A percentile compares a stretch with the other conserved stretches of the same genome.
Evolutionary conservation across 2,113 vertebrate species (phyloP).

Genomic region (Rhynchomys soricoides): DNA sequence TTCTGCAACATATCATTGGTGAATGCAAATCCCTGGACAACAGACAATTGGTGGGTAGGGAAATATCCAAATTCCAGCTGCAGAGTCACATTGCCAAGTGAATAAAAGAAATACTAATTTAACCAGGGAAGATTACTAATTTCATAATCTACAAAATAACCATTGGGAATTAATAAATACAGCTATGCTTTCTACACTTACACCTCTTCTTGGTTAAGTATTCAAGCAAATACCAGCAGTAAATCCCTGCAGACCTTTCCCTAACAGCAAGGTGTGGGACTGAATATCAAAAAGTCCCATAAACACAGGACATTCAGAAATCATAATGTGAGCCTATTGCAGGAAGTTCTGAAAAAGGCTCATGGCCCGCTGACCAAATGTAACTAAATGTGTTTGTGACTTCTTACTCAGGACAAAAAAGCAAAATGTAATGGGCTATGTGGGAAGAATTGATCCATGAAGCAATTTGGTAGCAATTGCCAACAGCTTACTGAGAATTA

Average conservation of each 20-base stretch:
- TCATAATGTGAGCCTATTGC: conserved; percentile 8
- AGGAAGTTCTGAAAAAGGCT: conserved; percentile 59
- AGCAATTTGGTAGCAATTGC: conserved; percentile 81
- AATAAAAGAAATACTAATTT: neutral
- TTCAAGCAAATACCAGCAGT: conserved; percentile 20
- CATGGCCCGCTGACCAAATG: conserved; percentile 72
- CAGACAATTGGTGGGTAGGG: neutral
- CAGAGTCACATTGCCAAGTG: neutral
- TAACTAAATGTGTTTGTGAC: conserved; percentile 78
- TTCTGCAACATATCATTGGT: neutral
- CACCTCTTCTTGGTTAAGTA: neutral
- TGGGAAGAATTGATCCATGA: conserved; percentile 81
- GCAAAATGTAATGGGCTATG: conserved; percentile 77
- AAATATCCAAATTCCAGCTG: neutral
- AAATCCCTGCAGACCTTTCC: neutral
- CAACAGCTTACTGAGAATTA: conserved; percentile 81
- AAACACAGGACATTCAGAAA: conserved; percentile 30
- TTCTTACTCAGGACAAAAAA: conserved; percentile 74
- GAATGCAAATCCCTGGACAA: conserved; percentile 17
- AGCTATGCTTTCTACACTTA: neutral
- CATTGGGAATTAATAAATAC: neutral
- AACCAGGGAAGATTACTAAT: neutral
- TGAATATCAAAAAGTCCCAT: conserved; percentile 50
- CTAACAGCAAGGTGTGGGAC: neutral
- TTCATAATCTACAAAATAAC: neutral